Evolutionary conservation across 92 coral and sea anemone species (phyloP).

Genomic region (Parazoanthus atlanticus): DNA sequence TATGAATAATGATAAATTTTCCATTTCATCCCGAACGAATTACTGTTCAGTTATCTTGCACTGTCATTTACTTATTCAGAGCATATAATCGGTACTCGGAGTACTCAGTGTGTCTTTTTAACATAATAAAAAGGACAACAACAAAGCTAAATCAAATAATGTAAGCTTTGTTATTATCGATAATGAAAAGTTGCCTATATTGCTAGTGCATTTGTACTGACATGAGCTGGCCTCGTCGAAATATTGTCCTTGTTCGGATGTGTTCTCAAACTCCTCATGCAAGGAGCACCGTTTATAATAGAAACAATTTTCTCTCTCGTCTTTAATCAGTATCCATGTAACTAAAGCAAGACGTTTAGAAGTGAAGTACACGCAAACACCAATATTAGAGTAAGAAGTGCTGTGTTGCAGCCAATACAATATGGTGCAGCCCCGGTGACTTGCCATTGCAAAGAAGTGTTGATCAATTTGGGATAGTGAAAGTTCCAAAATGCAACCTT

Average conservation of each 20-base stretch:
- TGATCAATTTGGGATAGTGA: slow-evolving; percentile 58
- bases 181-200: not conserved
- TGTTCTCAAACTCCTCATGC: not conserved
- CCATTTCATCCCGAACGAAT: not conserved
- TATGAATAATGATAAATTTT: not conserved
- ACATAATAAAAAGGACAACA: not conserved
- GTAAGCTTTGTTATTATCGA: not conserved
- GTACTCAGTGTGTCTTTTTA: too few species aligned
- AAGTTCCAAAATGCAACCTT: slow-evolving; percentile 76
- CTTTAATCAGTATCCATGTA: not conserved
- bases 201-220: not conserved
- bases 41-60: not conserved
- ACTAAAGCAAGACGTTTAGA: not conserved
- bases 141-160: not conserved
- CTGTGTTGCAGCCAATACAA: not conserved
- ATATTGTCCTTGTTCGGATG: not conserved
- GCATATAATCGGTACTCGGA: not conserved
- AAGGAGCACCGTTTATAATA: not conserved
- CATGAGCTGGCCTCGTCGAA: too few species aligned
- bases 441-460: slow-evolving; percentile 7
- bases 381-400: not conserved
- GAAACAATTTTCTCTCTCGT: not conserved
- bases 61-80: not conserved
- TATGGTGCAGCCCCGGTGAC: not conserved
- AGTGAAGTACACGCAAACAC: not conserved